Evolutionary conservation across 2,888 invertebrate genomes (phyloP).

Genomic region (Timema cristinae): DNA sequence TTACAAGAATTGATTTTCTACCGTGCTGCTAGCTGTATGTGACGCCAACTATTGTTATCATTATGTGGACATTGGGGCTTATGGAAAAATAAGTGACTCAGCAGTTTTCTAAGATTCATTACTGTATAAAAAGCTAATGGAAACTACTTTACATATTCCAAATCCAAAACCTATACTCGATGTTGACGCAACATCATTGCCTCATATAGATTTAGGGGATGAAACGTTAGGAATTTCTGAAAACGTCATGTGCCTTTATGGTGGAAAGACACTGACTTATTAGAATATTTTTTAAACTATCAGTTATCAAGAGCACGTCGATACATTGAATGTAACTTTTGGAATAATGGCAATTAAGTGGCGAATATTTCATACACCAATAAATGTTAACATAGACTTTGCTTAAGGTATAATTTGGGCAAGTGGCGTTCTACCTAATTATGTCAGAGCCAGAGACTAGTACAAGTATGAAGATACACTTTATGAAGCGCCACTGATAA

Average conservation of each 20-base stretch:
- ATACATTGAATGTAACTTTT: constrained; percentile 8
- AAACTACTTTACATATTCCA: background rate
- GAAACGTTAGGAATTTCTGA: background rate
- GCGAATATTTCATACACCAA: background rate
- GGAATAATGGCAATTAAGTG: background rate
- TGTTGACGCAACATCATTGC: background rate
- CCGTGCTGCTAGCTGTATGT: constrained; percentile 1
- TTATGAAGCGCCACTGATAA: background rate
- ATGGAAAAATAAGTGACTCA: background rate
- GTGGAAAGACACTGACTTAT: too few relatives aligned
- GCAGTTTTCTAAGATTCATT: background rate
- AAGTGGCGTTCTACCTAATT: background rate
- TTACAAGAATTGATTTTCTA: background rate
- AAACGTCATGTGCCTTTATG: background rate
- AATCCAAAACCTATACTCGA: background rate
- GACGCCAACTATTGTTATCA: constrained; percentile 1
- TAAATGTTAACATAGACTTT: constrained; percentile 4
- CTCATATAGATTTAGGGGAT: background rate
- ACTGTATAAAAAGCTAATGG: background rate
- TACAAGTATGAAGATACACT: background rate
- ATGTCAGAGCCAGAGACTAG: background rate
- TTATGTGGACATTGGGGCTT: background rate
- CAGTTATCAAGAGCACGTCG: background rate
- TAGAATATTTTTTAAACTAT: background rate
- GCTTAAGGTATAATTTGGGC: background rate